Base-by-base conservation (phyloP, 1,140 invertebrate species). In the Scaptomyza montana region DNA sequence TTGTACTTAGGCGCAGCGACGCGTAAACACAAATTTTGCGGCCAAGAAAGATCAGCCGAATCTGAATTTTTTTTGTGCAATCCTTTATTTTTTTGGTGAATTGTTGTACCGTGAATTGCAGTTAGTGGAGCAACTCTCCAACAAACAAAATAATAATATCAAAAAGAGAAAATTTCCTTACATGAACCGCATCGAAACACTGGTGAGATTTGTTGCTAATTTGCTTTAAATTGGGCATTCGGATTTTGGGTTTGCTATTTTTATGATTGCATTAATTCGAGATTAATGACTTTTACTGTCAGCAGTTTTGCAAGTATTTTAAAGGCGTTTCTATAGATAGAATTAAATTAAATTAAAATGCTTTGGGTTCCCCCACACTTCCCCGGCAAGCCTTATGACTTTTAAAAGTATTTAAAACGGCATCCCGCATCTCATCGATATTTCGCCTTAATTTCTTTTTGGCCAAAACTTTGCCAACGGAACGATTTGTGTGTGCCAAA, bases 381-480 rank as follows among this genome's bases (percentile, higher is more conserved):
- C 16, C 57, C 45, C 54, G 47, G 12, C 21, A 41, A 21, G 63
- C 49, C 69, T 72, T 67, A 72, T 72, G 69, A 72, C 69, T 72
- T 72, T 72, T 55, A n/a, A 72, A 72, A 72, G 69, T 72, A 72
- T 72, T 72, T 72, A 60, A 67, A 49, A 72, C 55, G 49, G 45
- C 63, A 28, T 9, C 36, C 39, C 25, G 39, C 9, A 28, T 28
- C 33, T 25, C 54, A 25, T 45, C 46, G 30, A 57, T 33, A 63
- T 55, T 57, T 56, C 21, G 63, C 68, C 53, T 51, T 66, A 71
- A 59, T 71, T 71, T 57, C 13, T 16, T 13, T 51, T 67, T 59
- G 19, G 55, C 55, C 33, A 41, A 51, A 39, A 59, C 47, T 49
- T 25, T 25, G 46, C 16, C 46, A 21, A 8, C n/a, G 46, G 7